Evolutionary conservation across 2,888 invertebrate genomes (phyloP), one percentile per base, ranked within the genome.

Genomic region (Leptopilina myrica): DNA sequence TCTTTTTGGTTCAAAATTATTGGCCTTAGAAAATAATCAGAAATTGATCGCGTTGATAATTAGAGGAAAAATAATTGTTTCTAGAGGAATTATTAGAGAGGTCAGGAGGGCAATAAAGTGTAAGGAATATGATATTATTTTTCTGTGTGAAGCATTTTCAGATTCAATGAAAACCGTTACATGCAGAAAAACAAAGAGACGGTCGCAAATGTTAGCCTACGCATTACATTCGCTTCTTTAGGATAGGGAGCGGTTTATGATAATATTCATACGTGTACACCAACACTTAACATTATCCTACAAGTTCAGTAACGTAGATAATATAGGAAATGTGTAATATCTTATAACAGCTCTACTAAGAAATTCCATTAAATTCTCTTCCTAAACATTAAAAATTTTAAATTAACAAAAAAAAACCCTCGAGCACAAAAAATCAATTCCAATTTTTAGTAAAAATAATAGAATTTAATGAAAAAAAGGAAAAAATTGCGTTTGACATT

Each of bases 231-330:
- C 67, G 33, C 26, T 46, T 79, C 67, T 73, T 76, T 67, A 76
- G 76, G 40, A 56, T 76, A 67, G 78, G 66, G 64, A 76, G 76
- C 66, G 66, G 78, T 73, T 73, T 73, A 67, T 65, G 80, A 78
- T 69, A 33, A 73, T 40, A 53, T 73, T 26, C 33, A 64, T 40
- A 66, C 43, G 15, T 46, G 66, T 14, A 43, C 53, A 56, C 56
- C 56, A 73, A 73, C 69, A 56, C 56, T 73, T 26, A 26, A 53
- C n/a, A 26, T 56, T 73, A 56, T 56, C 73, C 26, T 8, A 14
- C 53, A 73, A 73, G 40, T 26, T 33, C 73, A 73, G 73, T 56
- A 73, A n/a, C 8, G 33, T 56, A 73, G 33, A 49, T 73, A 73
- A 56, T 73, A n/a, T 43, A 33, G 49, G 26, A 53, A 69, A 69